A percentile compares a stretch with the other conserved stretches of the same genome.
Conservation (phyloP, 2,888 invertebrate genomes). For the Spilarctia lutea region DNA sequence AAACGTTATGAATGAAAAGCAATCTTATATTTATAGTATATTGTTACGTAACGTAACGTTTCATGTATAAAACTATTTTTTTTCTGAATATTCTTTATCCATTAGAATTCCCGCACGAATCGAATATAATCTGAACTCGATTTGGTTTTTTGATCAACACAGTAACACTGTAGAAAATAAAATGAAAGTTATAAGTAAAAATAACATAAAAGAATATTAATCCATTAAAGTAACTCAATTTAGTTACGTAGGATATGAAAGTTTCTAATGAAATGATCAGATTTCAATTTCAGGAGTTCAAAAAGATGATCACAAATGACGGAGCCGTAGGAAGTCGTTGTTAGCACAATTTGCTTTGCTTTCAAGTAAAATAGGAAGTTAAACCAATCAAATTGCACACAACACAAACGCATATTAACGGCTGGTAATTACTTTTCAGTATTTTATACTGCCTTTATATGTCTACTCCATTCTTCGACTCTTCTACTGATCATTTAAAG, state of each 20-base stretch:
- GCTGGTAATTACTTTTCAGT: background rate
- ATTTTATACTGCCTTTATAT: background rate
- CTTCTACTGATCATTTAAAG: background rate
- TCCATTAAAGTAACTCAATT: background rate
- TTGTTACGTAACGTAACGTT: too few relatives aligned
- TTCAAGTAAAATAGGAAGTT: background rate
- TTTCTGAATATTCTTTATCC: background rate
- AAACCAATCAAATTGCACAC: background rate
- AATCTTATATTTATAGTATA: background rate
- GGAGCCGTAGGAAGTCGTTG: background rate
- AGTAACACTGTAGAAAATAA: background rate
- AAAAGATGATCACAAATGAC: background rate
- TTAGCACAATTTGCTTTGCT: background rate
- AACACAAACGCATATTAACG: too few relatives aligned
- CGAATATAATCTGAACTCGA: too few relatives aligned
- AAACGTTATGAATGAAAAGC: background rate
- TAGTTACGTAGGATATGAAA: background rate
- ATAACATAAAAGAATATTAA: background rate
- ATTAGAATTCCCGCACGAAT: background rate
- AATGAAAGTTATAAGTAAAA: background rate
- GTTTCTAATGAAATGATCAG: background rate
- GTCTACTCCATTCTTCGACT: background rate
- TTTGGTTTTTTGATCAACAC: background rate
- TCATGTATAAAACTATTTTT: background rate
- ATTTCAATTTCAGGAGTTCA: background rate